These are phyloP conservation scores for Anolis carolinensis DNA, from an alignment of 2,113 vertebrate species.

Conservation along the genomic window DNA sequence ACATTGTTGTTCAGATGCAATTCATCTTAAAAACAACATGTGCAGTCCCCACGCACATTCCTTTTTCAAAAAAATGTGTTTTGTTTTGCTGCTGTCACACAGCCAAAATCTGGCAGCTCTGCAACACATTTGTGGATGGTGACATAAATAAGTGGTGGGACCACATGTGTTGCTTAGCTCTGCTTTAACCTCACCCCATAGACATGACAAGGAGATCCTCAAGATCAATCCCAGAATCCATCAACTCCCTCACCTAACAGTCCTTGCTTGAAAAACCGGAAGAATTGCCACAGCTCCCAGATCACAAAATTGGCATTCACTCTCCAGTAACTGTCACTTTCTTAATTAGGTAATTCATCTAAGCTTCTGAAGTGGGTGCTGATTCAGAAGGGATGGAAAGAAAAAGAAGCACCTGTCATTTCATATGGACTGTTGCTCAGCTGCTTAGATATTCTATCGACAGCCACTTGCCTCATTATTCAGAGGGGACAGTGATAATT, in stretches of 20 bases:
- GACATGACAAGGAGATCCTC: neutral
- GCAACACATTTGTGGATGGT: too few species aligned
- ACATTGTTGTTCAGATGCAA: too few species aligned
- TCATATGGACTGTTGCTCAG: neutral
- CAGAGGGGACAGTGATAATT: constrained; percentile 14
- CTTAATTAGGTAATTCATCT: constrained; percentile 20
- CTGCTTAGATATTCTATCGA: constrained; percentile 3
- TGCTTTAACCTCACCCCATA: too few species aligned
- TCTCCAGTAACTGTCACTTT: constrained; percentile 1
- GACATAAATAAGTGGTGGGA: too few species aligned
- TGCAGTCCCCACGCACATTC: too few species aligned
- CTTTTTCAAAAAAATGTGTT: too few species aligned
- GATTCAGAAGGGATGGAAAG: neutral
- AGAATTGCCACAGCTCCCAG: neutral
- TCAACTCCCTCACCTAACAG: neutral
- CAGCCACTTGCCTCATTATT: neutral
- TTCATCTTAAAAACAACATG: too few species aligned
- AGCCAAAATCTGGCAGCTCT: too few species aligned
- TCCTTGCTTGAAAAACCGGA: constrained; percentile 1
- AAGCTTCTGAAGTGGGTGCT: neutral
- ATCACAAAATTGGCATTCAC: constrained; percentile 16
- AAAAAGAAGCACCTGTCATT: neutral
- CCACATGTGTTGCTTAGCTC: neutral
- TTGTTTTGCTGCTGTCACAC: too few species aligned
- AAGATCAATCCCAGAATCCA: neutral